A percentile compares a stretch with the other conserved stretches of the same genome.
Conservation (phyloP, 2,888 invertebrate species). For the Patella caerulea region DNA sequence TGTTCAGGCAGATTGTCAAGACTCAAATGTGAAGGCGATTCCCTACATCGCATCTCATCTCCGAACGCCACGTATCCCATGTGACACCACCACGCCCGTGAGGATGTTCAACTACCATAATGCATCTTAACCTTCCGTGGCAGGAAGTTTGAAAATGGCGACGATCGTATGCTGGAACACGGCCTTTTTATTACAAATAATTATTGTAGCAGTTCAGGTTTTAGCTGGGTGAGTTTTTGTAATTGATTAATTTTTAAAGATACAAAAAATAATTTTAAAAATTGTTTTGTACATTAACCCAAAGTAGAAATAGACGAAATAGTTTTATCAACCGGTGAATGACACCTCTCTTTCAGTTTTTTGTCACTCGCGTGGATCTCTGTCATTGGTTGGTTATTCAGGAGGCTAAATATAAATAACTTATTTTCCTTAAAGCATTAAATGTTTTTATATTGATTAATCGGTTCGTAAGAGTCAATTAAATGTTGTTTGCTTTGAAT, state of each 20-base stretch:
- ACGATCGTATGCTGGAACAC: constrained; percentile 40
- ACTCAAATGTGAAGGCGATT: too few relatives aligned
- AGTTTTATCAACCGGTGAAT: not conserved
- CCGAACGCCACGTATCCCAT: too few relatives aligned
- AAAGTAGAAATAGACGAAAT: not conserved
- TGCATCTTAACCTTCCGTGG: constrained; percentile 42
- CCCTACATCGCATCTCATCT: too few relatives aligned
- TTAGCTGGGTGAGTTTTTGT: constrained; percentile 44
- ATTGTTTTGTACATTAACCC: too few relatives aligned
- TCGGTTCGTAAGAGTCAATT: too few relatives aligned
- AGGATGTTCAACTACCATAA: constrained; percentile 17
- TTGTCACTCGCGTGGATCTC: constrained; percentile 33
- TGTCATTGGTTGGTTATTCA: constrained; percentile 41
- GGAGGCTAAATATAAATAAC: constrained; percentile 13
- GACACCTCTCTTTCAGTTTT: not conserved
- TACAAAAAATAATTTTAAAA: too few relatives aligned
- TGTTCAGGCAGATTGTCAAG: too few relatives aligned
- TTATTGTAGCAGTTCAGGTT: constrained; percentile 44
- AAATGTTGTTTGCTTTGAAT: too few relatives aligned
- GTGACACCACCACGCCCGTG: too few relatives aligned
- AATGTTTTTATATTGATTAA: too few relatives aligned
- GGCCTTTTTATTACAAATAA: constrained; percentile 35
- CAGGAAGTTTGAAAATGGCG: constrained; percentile 48
- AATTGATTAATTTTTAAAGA: not conserved
- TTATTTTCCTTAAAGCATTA: not conserved